Base-by-base conservation (phyloP, 2,797 vertebrate species). In the Phoeniculus purpureus region DNA sequence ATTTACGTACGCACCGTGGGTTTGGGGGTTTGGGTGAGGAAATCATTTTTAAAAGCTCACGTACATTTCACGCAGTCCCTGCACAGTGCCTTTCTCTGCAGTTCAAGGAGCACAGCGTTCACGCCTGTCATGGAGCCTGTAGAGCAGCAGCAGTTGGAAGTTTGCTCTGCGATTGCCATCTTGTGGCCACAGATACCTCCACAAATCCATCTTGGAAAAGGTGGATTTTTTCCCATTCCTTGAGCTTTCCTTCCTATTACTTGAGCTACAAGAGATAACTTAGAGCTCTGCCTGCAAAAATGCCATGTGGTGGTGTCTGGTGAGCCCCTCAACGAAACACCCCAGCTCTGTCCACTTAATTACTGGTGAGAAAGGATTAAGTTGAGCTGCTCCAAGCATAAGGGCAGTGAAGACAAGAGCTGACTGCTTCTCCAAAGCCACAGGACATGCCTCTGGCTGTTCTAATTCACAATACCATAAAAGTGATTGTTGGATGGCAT, bases 91-190 rank as follows among this genome's bases (percentile, higher is more conserved):
- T 75, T 85, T 20, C 59, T 79, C 80, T 79, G 56, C 56, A 48
- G 59, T 47, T 67, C 65, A 22, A 72, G 80, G 40, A 92, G 16
- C 48, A 43, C 47, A 8, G 26, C 2, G 13, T 37, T 80, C 32
- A 60, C 85, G 74, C 32, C 5, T 2, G 26, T 15, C 8, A 31
- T 47, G 59, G 71, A 50, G 48, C 59, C 80, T 76, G 70, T 83
- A 29, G 73, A 73, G 37, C 20, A 29, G 20, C 2, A 4, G 12
- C 43, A 5, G 22, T 2, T 26, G 61, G 50, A 95, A 93, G 54
- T 2, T 37, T 83, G 95, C 90, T 96, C 93, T 78, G 45, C 15
- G 94, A 95, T 61, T 97, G 97, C 97, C 97, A 97, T 92, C 97
- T 97, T 87, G 96, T 97, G 97, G 97, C 80, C 52, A 45, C 40